Evolutionary conservation across 2,888 invertebrate species (phyloP), one percentile per base, ranked within the genome.

Genomic region (Meteorus colon): DNA sequence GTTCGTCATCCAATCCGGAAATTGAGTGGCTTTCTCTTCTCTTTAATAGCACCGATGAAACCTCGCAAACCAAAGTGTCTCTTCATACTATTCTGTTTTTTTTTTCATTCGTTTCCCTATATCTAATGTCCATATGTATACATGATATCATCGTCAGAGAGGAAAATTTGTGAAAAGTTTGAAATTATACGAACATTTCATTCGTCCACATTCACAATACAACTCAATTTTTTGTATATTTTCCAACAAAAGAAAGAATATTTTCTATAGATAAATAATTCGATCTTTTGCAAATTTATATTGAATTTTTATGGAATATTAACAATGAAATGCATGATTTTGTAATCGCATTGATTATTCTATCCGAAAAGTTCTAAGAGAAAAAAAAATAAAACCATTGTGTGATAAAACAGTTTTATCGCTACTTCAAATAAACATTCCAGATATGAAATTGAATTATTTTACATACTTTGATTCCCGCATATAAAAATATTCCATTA

Each of bases 1-100:
- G 45, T 65, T 68, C 55, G 62, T 70, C 27, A 68, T 68, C 60
- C 75, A 73, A 78, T 78, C 75, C 74, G 77, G 78, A 78, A 78
- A 79, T 79, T 74, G 48, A 75, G 51, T 65, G 71, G 75, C 71
- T 71, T 75, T 71, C 67, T 66, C 59, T 55, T 19, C 67, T 71
- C 75, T 75, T 75, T 71, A 71, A 71, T 75, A 70, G 67, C 55
- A 71, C 59, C 45, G 59, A 75, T 71, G 71, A 75, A 71, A 65
- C 71, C 71, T 37, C 34, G 14, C 66, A 55, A 59, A 41, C 37
- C 41, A 48, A 10, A 34, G 29, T 59, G 69, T 45, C 31, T 48
- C 51, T 29, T 4, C 24, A 37, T 37, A 37, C 34, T 1, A 16
- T 16, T 65, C 37, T 8, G 37, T n/a, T 19, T 55, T 19, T 55